Percentiles rank a stretch among this genome's conserved stretches.
These are phyloP conservation scores for Calliphora vomitoria DNA, from an alignment of 2,888 invertebrate genomes.

Conservation along the genomic window DNA sequence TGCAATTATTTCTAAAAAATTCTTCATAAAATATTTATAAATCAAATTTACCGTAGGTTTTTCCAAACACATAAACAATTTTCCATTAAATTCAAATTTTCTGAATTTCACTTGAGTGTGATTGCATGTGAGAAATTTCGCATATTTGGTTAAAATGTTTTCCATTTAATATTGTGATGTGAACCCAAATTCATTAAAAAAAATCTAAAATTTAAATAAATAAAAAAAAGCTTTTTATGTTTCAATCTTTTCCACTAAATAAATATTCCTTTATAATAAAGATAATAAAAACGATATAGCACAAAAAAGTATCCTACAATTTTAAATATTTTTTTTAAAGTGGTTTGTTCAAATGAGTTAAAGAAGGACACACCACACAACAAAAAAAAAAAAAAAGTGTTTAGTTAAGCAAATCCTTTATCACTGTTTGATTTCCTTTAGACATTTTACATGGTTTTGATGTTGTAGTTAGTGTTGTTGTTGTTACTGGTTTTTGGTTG, in stretches of 20 bases:
- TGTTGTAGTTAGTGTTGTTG: background rate
- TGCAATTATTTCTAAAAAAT: background rate
- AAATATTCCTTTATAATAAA: background rate
- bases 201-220: background rate
- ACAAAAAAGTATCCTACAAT: background rate
- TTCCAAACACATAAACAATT: background rate
- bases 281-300: background rate
- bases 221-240: background rate
- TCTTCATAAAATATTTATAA: background rate
- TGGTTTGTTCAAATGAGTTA: background rate
- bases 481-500: background rate
- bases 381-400: constrained; percentile 10
- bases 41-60: background rate
- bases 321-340: background rate
- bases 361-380: background rate
- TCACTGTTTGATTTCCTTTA: constrained; percentile 22
- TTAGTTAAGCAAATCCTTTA: constrained; percentile 23
- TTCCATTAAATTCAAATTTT: background rate
- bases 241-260: background rate
- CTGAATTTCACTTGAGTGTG: background rate
- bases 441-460: background rate
- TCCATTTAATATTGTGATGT: background rate
- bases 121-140: too few species aligned
- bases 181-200: constrained; percentile 18
- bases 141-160: background rate